phyloP scores from a whole-genome alignment of 2,113 vertebrate species.

The Pterocles burchelli region DNA sequence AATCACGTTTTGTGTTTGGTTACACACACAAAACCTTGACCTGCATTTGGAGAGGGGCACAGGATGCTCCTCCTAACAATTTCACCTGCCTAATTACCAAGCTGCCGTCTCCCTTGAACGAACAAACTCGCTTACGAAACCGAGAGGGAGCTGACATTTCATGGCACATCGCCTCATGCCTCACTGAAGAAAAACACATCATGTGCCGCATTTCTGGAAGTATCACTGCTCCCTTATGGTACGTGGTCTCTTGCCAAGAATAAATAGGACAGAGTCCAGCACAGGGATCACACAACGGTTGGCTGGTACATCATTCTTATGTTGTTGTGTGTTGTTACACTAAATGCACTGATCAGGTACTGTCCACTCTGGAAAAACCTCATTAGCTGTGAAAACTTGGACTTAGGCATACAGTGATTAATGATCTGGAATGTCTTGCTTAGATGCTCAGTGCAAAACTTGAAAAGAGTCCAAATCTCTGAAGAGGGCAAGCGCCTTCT shows the following conservation, averaged over 20 bases:
- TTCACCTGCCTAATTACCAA: constrained; percentile 16
- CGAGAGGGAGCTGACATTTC: constrained; percentile 32
- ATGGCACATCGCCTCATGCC: constrained; percentile 17
- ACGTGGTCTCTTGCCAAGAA: constrained; percentile 32
- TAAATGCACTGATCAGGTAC: background rate
- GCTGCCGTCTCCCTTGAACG: background rate
- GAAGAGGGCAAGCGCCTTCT: background rate
- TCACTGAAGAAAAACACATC: constrained; percentile 29
- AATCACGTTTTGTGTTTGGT: background rate
- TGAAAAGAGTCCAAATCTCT: background rate
- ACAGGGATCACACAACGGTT: constrained; percentile 18
- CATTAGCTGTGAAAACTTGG: background rate
- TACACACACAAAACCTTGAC: background rate
- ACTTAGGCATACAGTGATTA: background rate
- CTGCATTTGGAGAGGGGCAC: background rate
- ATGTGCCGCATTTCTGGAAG: constrained; percentile 58
- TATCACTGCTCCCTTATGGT: constrained; percentile 52
- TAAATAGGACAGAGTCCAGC: constrained; percentile 58
- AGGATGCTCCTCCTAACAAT: background rate
- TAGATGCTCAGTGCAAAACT: background rate
- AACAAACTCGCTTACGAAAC: background rate
- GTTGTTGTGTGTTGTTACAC: background rate
- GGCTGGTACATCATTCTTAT: background rate
- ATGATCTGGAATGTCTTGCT: background rate
- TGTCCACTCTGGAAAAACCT: background rate